Conservation (phyloP, 2,797 vertebrate genomes). For the Iguana delicatissima region DNA sequence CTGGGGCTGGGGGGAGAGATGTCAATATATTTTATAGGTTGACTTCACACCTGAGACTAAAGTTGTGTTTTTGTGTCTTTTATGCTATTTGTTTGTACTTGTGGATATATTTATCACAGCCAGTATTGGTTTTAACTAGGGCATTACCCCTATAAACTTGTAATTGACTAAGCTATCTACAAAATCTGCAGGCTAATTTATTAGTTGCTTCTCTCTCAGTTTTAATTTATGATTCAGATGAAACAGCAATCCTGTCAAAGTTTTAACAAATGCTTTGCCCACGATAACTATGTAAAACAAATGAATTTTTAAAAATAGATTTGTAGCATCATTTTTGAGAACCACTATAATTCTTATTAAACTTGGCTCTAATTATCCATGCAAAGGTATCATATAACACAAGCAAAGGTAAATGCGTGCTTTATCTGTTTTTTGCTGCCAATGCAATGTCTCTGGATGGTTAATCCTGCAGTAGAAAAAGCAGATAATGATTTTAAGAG, state of each 20-base stretch:
- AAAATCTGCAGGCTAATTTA: neutral
- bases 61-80: too few species aligned
- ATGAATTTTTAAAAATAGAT: neutral
- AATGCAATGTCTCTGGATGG: neutral
- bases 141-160: neutral
- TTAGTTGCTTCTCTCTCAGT: neutral
- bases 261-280: neutral
- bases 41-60: neutral
- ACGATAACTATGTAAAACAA: neutral
- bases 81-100: neutral
- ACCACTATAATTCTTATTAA: neutral
- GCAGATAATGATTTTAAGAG: too few species aligned
- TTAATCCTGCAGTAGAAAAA: neutral
- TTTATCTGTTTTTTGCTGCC: neutral
- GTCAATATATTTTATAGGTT: neutral
- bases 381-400: neutral
- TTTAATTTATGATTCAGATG: neutral
- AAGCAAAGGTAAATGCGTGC: neutral
- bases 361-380: neutral
- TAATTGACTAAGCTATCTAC: constrained; percentile 3
- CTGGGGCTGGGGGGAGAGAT: neutral
- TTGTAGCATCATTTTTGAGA: neutral
- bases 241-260: neutral
- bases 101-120: neutral
- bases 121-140: neutral